phyloP scores from a whole-genome alignment of 2,113 vertebrate genomes.

The Megaceryle maxima region DNA sequence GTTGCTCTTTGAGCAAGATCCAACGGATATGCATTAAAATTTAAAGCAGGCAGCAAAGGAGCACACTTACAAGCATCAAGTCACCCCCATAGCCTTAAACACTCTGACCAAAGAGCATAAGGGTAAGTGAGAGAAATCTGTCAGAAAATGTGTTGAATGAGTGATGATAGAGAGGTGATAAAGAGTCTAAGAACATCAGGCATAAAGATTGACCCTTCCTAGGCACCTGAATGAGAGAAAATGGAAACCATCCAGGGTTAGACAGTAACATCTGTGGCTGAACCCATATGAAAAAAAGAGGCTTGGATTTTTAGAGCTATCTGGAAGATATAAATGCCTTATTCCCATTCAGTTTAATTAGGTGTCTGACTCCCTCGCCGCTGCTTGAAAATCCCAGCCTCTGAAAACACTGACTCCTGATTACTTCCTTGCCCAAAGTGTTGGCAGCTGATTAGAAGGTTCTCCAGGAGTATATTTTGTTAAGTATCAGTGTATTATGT shows the following conservation, averaged over 20 bases:
- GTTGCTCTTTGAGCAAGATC: background rate
- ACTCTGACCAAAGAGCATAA: background rate
- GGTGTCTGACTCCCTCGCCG: background rate
- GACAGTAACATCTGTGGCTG: background rate
- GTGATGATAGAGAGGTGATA: background rate
- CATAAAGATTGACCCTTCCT: background rate
- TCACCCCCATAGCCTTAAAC: background rate
- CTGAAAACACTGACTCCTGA: background rate
- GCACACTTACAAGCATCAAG: background rate
- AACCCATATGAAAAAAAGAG: background rate
- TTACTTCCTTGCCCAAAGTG: background rate
- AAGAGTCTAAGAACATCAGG: background rate
- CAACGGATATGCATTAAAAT: background rate
- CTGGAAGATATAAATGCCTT: background rate
- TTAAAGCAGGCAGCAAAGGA: conserved; percentile 29
- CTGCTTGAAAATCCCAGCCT: background rate
- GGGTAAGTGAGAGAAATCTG: background rate
- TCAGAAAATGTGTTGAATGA: background rate
- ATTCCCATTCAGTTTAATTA: conserved; percentile 4
- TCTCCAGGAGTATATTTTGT: background rate
- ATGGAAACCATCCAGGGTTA: background rate
- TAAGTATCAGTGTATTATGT: background rate
- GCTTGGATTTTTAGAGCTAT: conserved; percentile 12
- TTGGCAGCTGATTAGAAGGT: background rate
- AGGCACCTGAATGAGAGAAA: background rate